phyloP scores from a whole-genome alignment of 1,140 invertebrate species.

The Drosophila baimaii region DNA sequence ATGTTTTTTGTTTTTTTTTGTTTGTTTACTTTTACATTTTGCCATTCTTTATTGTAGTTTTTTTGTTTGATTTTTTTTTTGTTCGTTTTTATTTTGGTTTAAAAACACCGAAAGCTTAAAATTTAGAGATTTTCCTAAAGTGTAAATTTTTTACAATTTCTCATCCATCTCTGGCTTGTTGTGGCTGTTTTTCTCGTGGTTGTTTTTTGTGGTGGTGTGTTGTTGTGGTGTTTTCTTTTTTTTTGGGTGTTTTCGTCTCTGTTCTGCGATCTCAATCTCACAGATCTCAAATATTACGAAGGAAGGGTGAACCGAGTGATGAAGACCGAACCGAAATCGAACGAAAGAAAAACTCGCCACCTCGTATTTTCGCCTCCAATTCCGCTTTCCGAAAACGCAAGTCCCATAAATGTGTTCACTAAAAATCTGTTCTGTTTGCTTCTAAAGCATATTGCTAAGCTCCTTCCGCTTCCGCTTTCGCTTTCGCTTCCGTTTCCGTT shows the following conservation, averaged over 20 bases:
- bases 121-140: conserved; percentile 84
- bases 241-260: conserved; percentile 29
- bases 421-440: conserved; percentile 32
- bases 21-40: conserved; percentile 47
- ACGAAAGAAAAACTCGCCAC: conserved; percentile 12
- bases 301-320: conserved; percentile 29
- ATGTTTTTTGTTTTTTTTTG: conserved; percentile 48
- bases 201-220: conserved; percentile 19
- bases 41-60: conserved; percentile 38
- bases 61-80: conserved; percentile 36
- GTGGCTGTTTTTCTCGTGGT: conserved; percentile 29
- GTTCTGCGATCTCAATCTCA: conserved; percentile 15
- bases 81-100: conserved; percentile 65
- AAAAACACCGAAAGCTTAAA: conserved; percentile 85
- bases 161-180: conserved; percentile 28
- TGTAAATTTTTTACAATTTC: conserved; percentile 82
- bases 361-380: conserved; percentile 1
- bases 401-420: conserved; percentile 9
- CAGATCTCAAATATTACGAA: conserved; percentile 35
- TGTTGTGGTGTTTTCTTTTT: conserved; percentile 15
- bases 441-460: conserved; percentile 47
- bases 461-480: conserved; percentile 29
- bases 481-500: background rate
- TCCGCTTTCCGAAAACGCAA: conserved; percentile 6
- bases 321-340: conserved; percentile 11